phyloP scores from a whole-genome alignment of 2,797 vertebrate species.

The Apogon hyalosoma region DNA sequence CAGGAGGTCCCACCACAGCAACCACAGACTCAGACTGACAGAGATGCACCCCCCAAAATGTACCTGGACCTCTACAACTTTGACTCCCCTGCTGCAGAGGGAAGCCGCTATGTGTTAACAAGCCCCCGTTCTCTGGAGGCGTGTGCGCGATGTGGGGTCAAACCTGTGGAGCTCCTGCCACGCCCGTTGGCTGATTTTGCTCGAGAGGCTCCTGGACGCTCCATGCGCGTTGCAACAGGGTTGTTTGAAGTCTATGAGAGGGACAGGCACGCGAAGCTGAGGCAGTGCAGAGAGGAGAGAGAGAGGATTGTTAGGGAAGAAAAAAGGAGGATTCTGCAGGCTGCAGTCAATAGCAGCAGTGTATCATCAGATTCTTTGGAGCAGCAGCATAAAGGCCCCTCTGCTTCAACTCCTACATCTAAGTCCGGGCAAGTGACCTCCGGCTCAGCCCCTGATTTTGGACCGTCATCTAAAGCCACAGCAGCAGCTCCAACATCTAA shows the following conservation, averaged over 20 bases:
- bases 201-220: slow-evolving; percentile 91
- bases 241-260: slow-evolving; percentile 94
- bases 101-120: slow-evolving; percentile 96
- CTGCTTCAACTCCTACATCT: slow-evolving; percentile 42
- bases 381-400: slow-evolving; percentile 50
- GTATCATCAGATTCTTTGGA: slow-evolving; percentile 58
- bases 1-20: slow-evolving; percentile 32
- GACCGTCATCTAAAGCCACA: slow-evolving; percentile 48
- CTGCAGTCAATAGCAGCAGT: slow-evolving; percentile 67
- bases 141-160: slow-evolving; percentile 94
- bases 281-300: slow-evolving; percentile 93
- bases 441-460: slow-evolving; percentile 46
- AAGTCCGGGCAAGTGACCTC: slow-evolving; percentile 70
- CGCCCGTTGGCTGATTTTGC: slow-evolving; percentile 90
- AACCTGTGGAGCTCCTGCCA: slow-evolving; percentile 93
- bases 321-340: slow-evolving; percentile 88
- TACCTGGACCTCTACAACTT: slow-evolving; percentile 98
- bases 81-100: slow-evolving; percentile 91
- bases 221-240: slow-evolving; percentile 93
- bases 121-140: slow-evolving; percentile 96
- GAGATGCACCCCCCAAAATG: slow-evolving; percentile 86
- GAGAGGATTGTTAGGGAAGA: slow-evolving; percentile 94
- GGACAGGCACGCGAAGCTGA: slow-evolving; percentile 91
- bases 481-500: slow-evolving; percentile 55
- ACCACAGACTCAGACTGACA: slow-evolving; percentile 54